Conservation (phyloP, 2,888 invertebrate species). For the Pseudococcus jackbeardsleyi region DNA sequence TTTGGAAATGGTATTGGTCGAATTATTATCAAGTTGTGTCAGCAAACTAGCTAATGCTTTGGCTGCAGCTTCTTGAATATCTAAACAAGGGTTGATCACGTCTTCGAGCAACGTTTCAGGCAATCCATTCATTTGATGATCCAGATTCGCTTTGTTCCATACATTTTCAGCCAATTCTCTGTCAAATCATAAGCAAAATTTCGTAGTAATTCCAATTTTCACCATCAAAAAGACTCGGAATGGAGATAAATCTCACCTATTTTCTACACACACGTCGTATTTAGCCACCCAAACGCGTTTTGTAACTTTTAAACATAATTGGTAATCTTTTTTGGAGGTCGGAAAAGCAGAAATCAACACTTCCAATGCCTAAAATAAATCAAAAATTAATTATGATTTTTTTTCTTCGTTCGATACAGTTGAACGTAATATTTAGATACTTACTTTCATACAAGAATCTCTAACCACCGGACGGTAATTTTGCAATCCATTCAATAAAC, state of each 20-base stretch:
- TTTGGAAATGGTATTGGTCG: constrained; percentile 67
- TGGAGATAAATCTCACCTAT: constrained; percentile 71
- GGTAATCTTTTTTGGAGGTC: constrained; percentile 74
- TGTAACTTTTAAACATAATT: constrained; percentile 74
- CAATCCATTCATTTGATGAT: constrained; percentile 72
- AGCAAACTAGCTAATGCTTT: constrained; percentile 82
- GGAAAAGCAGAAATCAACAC: constrained; percentile 78
- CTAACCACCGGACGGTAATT: constrained; percentile 79
- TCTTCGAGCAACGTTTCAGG: constrained; percentile 77
- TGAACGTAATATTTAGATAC: constrained; percentile 6
- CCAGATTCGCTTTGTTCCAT: constrained; percentile 75
- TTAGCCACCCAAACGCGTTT: constrained; percentile 87
- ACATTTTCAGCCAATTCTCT: constrained; percentile 76
- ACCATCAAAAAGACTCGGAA: background rate
- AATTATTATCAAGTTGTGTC: constrained; percentile 70
- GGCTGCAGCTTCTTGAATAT: constrained; percentile 87
- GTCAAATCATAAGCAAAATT: constrained; percentile 61
- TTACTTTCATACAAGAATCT: constrained; percentile 80
- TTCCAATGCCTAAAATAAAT: constrained; percentile 73
- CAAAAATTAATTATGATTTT: background rate
- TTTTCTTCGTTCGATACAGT: background rate
- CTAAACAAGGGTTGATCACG: constrained; percentile 84
- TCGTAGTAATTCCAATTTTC: background rate
- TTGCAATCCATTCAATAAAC: constrained; percentile 83
- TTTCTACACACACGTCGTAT: constrained; percentile 84